Percentiles rank a stretch among this genome's conserved stretches.
Evolutionary conservation across 2,113 vertebrate species (phyloP).

Genomic region (Apus apus): DNA sequence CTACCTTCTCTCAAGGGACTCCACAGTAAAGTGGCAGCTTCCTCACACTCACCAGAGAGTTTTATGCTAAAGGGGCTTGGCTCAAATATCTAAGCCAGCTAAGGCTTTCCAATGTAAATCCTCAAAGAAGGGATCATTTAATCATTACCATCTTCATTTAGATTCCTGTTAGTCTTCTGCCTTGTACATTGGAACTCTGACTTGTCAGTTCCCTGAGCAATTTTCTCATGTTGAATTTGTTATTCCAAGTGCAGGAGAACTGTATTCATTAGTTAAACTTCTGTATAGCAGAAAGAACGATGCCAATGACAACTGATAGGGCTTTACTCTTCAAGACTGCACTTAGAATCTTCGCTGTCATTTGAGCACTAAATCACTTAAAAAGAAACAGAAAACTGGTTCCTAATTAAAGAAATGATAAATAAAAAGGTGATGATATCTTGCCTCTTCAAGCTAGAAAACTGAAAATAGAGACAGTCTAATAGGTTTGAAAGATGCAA

Average conservation of each 20-base stretch:
- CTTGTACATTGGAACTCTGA: neutral
- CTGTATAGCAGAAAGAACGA: neutral
- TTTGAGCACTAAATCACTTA: neutral
- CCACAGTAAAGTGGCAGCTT: slow-evolving; percentile 3
- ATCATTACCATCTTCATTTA: slow-evolving; percentile 10
- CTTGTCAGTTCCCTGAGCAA: neutral
- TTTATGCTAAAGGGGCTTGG: slow-evolving; percentile 4
- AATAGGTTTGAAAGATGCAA: neutral
- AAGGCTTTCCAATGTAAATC: slow-evolving; percentile 52
- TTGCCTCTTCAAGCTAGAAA: neutral
- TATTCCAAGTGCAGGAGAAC: neutral
- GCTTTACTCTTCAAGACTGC: neutral
- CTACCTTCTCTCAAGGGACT: slow-evolving; percentile 1
- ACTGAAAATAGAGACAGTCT: neutral
- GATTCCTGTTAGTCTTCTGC: neutral
- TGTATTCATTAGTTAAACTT: neutral
- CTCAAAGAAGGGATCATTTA: slow-evolving; percentile 29
- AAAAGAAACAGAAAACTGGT: neutral
- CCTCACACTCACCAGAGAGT: neutral
- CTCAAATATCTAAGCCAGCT: slow-evolving; percentile 29
- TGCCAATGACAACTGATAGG: slow-evolving; percentile 3
- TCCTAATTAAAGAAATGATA: neutral
- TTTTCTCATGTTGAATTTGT: slow-evolving; percentile 26
- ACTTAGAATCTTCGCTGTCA: neutral
- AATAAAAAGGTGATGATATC: neutral